Conservation (phyloP, 2,113 vertebrate species). For the Cheilinus undulatus region DNA sequence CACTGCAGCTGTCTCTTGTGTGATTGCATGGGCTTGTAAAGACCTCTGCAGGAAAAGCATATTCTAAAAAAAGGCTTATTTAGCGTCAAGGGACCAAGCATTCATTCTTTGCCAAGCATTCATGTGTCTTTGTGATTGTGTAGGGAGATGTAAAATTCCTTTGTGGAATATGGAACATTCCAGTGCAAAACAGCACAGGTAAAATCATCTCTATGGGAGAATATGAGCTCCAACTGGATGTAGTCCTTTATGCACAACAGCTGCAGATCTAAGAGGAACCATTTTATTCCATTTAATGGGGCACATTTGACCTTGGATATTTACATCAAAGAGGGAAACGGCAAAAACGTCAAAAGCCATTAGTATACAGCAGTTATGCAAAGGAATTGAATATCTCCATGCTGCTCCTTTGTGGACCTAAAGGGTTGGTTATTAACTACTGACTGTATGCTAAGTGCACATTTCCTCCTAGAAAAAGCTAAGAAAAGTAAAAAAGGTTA, state of each 20-base stretch:
- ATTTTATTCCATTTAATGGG: constrained; percentile 38
- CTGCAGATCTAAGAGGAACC: constrained; percentile 21
- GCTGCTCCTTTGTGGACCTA: background rate
- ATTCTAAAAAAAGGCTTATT: constrained; percentile 12
- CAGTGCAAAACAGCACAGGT: background rate
- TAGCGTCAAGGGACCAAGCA: background rate
- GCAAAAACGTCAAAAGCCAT: background rate
- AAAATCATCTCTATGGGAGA: background rate
- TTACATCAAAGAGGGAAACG: constrained; percentile 7
- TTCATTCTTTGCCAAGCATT: background rate
- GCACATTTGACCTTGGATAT: background rate
- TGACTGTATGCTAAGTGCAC: too few relatives aligned
- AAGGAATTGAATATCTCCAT: constrained; percentile 26
- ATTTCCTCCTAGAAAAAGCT: too few relatives aligned
- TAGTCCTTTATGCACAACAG: constrained; percentile 1
- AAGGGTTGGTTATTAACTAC: too few relatives aligned
- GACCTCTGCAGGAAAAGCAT: background rate
- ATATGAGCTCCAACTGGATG: background rate
- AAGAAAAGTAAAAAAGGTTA: too few relatives aligned
- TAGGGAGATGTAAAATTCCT: constrained; percentile 15
- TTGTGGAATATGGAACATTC: constrained; percentile 17
- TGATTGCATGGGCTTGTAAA: background rate
- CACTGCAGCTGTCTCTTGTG: constrained; percentile 9
- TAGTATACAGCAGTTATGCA: constrained; percentile 13
- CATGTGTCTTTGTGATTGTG: background rate